Evolutionary conservation across 2,113 vertebrate genomes (phyloP).

Genomic region (Pyxicephalus adspersus): DNA sequence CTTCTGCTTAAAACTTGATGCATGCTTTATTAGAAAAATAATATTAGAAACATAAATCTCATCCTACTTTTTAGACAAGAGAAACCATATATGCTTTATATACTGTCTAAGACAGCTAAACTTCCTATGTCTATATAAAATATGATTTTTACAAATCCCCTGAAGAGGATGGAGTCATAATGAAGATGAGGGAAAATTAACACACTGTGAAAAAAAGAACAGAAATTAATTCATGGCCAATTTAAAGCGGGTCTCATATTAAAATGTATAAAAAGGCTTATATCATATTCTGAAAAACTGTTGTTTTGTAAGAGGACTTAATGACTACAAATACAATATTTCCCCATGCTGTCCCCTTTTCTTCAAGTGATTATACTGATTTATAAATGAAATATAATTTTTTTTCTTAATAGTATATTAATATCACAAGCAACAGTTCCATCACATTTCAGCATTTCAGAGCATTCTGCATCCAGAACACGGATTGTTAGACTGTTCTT

Average conservation of each 20-base stretch:
- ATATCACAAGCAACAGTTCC: no score
- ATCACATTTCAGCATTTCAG: no score
- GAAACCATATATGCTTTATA: constrained; percentile 55
- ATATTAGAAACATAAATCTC: constrained; percentile 50
- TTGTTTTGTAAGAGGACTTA: neutral
- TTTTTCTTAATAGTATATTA: no score
- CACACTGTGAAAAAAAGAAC: constrained; percentile 54
- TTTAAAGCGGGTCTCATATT: constrained; percentile 53
- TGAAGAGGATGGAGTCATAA: constrained; percentile 31
- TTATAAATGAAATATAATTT: no score
- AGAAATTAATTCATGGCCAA: constrained; percentile 34
- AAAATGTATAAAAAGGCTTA: constrained; percentile 43
- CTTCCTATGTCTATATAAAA: constrained; percentile 37
- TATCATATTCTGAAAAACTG: constrained; percentile 15
- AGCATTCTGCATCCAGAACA: no score
- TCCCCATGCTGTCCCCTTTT: neutral
- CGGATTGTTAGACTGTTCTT: no score
- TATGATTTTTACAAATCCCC: constrained; percentile 30
- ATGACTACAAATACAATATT: neutral
- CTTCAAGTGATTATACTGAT: neutral
- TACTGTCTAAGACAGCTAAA: constrained; percentile 18
- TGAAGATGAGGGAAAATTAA: constrained; percentile 57
- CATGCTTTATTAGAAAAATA: constrained; percentile 35
- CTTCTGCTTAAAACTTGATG: constrained; percentile 8
- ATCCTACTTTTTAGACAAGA: constrained; percentile 69